These are phyloP conservation scores for human DNA, from an alignment of 2,113 vertebrate genomes.

Conservation along the genomic window GRCh38 chr11:69884001-69884500, in stretches of 20 bases:
- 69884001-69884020: background rate
- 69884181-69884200: accelerated
- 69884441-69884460: background rate
- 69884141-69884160: background rate
- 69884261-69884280: background rate
- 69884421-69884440: too few relatives aligned
- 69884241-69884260: background rate
- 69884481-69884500: background rate
- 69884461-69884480: background rate
- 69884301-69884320: background rate
- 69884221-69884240: accelerated
- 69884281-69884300: too few relatives aligned
- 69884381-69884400: background rate
- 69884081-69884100: background rate
- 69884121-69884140: background rate
- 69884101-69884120: background rate
- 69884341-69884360: background rate
- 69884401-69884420: accelerated
- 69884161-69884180: accelerated
- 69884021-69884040: background rate
- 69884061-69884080: too few relatives aligned
- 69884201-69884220: background rate
- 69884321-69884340: accelerated
- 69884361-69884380: background rate
- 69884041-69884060: background rate